A percentile compares a stretch with the other conserved stretches of the same genome.
phyloP scores from a whole-genome alignment of 2,797 vertebrate species.

The Spea hammondii region DNA sequence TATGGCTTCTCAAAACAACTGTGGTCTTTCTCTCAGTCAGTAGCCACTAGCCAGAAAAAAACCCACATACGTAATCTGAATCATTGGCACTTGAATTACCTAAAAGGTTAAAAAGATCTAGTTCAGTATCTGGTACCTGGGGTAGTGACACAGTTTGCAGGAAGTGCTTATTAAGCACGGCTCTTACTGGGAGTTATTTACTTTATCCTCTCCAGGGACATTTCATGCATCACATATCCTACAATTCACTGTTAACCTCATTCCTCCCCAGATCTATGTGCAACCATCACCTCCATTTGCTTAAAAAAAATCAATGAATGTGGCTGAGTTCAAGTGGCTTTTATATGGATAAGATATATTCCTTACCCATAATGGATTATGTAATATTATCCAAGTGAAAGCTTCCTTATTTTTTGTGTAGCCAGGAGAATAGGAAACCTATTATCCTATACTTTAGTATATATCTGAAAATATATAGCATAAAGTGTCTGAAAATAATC shows the following conservation, averaged over 20 bases:
- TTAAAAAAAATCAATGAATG: slow-evolving; percentile 32
- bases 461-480: too few species aligned
- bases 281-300: slow-evolving; percentile 14
- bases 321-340: slow-evolving; percentile 5
- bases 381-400: not conserved
- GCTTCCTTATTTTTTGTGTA: too few species aligned
- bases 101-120: slow-evolving; percentile 30
- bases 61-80: not conserved
- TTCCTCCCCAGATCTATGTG: not conserved
- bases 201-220: not conserved
- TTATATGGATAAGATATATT: slow-evolving; percentile 17
- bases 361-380: slow-evolving; percentile 2
- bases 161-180: slow-evolving; percentile 36
- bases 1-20: too few species aligned
- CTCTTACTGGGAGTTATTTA: slow-evolving; percentile 33
- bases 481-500: too few species aligned
- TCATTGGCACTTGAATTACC: not conserved
- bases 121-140: slow-evolving; percentile 30
- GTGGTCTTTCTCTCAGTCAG: too few species aligned
- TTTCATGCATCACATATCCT: slow-evolving; percentile 21
- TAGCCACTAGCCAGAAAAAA: too few species aligned
- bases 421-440: too few species aligned
- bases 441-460: too few species aligned
- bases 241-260: slow-evolving; percentile 8
- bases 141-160: slow-evolving; percentile 38